Conservation (phyloP, 2,797 vertebrate genomes). For the Coregonus suidteri region DNA sequence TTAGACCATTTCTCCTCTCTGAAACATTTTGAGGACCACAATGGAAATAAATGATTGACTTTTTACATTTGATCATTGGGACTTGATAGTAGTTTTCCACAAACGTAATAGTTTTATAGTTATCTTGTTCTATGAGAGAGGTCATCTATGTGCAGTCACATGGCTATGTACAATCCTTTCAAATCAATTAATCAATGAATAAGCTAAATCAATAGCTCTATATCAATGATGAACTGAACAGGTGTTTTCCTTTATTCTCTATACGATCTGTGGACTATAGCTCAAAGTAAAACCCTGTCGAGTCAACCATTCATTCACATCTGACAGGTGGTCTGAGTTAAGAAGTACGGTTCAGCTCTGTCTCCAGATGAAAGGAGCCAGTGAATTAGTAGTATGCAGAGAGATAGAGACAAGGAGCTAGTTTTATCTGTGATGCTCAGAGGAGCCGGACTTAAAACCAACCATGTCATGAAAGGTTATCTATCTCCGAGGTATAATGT, state of each 20-base stretch:
- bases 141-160: too few relatives aligned
- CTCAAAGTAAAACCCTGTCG: slow-evolving; percentile 47
- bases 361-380: slow-evolving; percentile 46
- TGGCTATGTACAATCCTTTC: too few relatives aligned
- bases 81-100: background rate
- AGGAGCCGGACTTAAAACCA: slow-evolving; percentile 10
- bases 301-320: slow-evolving; percentile 42
- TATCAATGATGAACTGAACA: background rate
- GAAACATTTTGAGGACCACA: background rate
- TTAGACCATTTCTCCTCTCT: too few relatives aligned
- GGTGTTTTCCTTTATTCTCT: background rate
- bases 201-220: too few relatives aligned
- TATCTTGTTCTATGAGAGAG: too few relatives aligned
- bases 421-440: slow-evolving; percentile 29
- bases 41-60: background rate
- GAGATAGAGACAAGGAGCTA: background rate
- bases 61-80: background rate
- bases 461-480: slow-evolving; percentile 15
- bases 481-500: background rate
- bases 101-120: too few relatives aligned
- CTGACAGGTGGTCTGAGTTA: slow-evolving; percentile 39
- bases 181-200: too few relatives aligned
- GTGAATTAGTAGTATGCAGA: slow-evolving; percentile 52
- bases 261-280: slow-evolving; percentile 19
- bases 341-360: slow-evolving; percentile 30